Evolutionary conservation across 30 jellyfish, hydroid and myxozoan genomes (phyloP), one percentile per base, ranked within the genome.

Genomic region (Turritopsis dohrnii): DNA sequence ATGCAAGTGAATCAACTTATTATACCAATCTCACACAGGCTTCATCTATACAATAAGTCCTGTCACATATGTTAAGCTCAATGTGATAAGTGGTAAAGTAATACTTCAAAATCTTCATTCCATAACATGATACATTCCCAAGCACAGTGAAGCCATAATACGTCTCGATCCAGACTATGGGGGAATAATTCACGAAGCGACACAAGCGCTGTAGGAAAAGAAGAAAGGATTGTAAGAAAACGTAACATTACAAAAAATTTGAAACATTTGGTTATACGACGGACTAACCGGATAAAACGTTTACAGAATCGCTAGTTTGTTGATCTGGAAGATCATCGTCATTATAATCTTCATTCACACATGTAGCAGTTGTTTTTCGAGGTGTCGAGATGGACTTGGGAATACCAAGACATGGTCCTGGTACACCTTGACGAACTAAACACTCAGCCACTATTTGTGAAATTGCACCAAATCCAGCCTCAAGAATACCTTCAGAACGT

Each of bases 121-220:
- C 99, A 94, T 23, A 82, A 71, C 90, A 94, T 83, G 27, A 88
- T 84, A 81, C 96, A 89, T 82, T 94, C 99, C 99, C 99, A 94
- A 74, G 96, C 87, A 69, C 99, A 94, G 79, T 94, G 95, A 41
- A 96, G 88, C 90, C 96, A 90, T 24, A 94, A 60, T 18, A 82
- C 76, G 82, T 94, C 96, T 28, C 65, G 81, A 26, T 89, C 96
- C 65, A 94, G 73, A 52, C 99, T 94, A 66, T 73, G 73, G 21
- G 99, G 99, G 75, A 94, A 94, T 28, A 91, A 54, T 19, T 28
- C 85, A 24, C 93, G 96, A 28, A 94, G 66, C 20, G 69, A 88
- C 22, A 29, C 84, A 22, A 94, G 60, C 7, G 89, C 98, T 93
- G 90, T 8, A 66, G 9, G 23, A 66, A 29, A 75, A 66, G 27